These are phyloP conservation scores for Leptinotarsa juncta DNA, from an alignment of 2,888 invertebrate species.

Conservation along the genomic window DNA sequence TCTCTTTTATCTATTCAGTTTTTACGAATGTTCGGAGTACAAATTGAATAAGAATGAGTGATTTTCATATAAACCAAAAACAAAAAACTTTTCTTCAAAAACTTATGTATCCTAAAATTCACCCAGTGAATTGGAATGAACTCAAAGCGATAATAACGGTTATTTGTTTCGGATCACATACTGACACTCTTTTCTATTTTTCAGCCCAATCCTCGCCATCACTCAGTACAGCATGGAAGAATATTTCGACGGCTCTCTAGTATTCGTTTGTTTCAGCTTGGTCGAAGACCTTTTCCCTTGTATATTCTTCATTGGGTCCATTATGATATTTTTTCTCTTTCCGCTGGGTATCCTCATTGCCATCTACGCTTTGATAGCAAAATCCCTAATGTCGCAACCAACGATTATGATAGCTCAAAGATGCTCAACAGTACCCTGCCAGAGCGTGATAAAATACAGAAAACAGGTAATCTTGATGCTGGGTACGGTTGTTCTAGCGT, in stretches of 20 bases:
- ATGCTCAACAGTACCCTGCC: conserved; percentile 65
- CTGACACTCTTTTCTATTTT: conserved; percentile 59
- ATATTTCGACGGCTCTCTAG: conserved; percentile 78
- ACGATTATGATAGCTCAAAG: conserved; percentile 74
- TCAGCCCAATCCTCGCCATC: conserved; percentile 87
- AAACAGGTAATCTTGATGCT: conserved; percentile 90
- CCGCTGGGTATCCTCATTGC: conserved; percentile 84
- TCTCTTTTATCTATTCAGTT: too few species aligned
- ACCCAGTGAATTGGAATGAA: background rate
- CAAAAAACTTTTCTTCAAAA: background rate
- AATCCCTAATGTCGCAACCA: conserved; percentile 82
- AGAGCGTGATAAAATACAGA: conserved; percentile 77
- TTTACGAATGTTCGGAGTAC: too few species aligned
- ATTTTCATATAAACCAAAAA: background rate
- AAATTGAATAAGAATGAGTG: too few species aligned
- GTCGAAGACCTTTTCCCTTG: conserved; percentile 83
- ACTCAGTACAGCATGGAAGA: conserved; percentile 80
- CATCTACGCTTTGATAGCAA: conserved; percentile 87
- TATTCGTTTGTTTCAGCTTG: conserved; percentile 84
- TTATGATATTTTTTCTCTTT: conserved; percentile 85
- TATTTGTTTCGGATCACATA: background rate
- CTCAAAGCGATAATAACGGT: background rate
- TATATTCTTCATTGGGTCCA: conserved; percentile 83
- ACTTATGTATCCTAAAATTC: background rate
- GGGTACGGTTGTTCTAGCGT: conserved; percentile 88